These are phyloP conservation scores for Thereva nobilitata DNA, from an alignment of 2,888 invertebrate species.

Conservation along the genomic window DNA sequence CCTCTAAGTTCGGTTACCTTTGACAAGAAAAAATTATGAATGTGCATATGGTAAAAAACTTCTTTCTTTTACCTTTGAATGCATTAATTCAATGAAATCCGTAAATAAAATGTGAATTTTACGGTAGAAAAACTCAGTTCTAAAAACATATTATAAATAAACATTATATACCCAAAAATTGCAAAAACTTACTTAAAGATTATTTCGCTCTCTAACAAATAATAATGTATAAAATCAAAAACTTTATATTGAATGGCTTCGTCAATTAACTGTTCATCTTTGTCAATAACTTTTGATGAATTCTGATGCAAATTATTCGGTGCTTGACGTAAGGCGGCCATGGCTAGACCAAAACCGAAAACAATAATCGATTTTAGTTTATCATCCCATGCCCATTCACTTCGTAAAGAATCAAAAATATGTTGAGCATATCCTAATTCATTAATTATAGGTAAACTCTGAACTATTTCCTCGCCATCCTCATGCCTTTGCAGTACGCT, in stretches of 20 bases:
- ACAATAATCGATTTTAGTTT: slow-evolving; percentile 63
- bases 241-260: slow-evolving; percentile 77
- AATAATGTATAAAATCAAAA: slow-evolving; percentile 77
- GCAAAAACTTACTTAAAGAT: slow-evolving; percentile 62
- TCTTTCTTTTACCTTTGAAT: slow-evolving; percentile 79
- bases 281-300: slow-evolving; percentile 63
- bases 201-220: slow-evolving; percentile 70
- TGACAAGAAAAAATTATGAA: neutral
- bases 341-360: slow-evolving; percentile 72
- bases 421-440: slow-evolving; percentile 64
- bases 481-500: slow-evolving; percentile 76
- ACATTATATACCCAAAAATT: neutral
- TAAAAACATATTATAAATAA: slow-evolving; percentile 39
- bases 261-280: slow-evolving; percentile 80
- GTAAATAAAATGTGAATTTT: slow-evolving; percentile 83
- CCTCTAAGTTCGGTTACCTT: slow-evolving; percentile 75
- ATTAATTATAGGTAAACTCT: slow-evolving; percentile 68
- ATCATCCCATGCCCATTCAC: slow-evolving; percentile 47
- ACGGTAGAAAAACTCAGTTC: slow-evolving; percentile 79
- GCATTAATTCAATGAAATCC: slow-evolving; percentile 92
- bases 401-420: slow-evolving; percentile 60
- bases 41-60: slow-evolving; percentile 57
- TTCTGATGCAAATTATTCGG: slow-evolving; percentile 63
- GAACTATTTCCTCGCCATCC: slow-evolving; percentile 73
- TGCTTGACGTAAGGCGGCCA: slow-evolving; percentile 66